A percentile compares a stretch with the other conserved stretches of the same genome.
These are phyloP conservation scores for Chrysomela aeneicollis DNA, from an alignment of 2,888 invertebrate genomes.

Conservation along the genomic window DNA sequence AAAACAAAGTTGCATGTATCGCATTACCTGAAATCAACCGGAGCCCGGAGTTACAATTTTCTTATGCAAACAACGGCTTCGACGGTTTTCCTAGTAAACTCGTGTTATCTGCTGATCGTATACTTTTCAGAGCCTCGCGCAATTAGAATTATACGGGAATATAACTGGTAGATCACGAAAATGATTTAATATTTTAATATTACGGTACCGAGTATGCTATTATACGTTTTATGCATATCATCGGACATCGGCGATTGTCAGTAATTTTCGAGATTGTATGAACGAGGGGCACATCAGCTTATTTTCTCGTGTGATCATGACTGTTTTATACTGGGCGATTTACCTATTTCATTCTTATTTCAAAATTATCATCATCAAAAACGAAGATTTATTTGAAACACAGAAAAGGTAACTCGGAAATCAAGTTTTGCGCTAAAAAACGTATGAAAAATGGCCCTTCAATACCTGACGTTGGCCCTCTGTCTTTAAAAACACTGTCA, in stretches of 20 bases:
- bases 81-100: neutral
- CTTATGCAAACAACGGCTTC: neutral
- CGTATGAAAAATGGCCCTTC: no score
- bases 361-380: no score
- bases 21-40: neutral
- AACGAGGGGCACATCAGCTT: neutral
- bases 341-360: neutral
- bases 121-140: neutral
- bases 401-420: no score
- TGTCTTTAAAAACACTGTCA: no score
- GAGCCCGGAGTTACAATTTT: slow-evolving; percentile 4
- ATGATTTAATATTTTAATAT: slow-evolving; percentile 47
- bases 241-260: slow-evolving; percentile 3
- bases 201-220: neutral
- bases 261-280: neutral
- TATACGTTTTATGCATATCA: neutral
- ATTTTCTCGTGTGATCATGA: neutral
- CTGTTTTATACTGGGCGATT: neutral
- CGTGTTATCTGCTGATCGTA: neutral
- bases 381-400: no score
- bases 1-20: neutral
- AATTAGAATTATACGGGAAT: slow-evolving; percentile 18
- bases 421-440: no score
- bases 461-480: no score
- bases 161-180: slow-evolving; percentile 45